These are phyloP conservation scores for Neotragus moschatus DNA, from an alignment of 2,113 vertebrate genomes.

Conservation along the genomic window DNA sequence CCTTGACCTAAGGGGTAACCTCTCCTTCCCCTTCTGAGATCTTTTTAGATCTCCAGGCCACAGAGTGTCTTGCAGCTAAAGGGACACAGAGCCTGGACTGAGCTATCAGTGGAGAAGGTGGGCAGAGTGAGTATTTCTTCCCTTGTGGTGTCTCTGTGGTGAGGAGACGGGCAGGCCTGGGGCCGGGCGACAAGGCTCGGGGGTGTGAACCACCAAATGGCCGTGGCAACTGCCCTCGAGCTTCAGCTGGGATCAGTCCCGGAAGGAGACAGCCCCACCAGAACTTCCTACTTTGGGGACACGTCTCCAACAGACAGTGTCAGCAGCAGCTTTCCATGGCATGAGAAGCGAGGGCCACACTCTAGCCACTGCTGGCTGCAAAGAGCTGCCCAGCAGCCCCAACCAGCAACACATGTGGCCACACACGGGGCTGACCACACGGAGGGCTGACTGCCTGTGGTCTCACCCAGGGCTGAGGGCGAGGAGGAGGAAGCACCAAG, in stretches of 20 bases:
- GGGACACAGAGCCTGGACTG: neutral
- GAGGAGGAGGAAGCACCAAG: too few relatives aligned
- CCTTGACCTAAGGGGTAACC: neutral
- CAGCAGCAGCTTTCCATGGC: too few relatives aligned
- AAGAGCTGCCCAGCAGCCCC: neutral
- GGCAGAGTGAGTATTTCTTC: neutral
- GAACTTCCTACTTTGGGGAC: neutral
- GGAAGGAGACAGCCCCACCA: neutral
- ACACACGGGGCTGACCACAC: fast-evolving
- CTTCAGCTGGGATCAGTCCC: neutral
- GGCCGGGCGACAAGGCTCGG: neutral
- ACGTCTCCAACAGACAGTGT: neutral
- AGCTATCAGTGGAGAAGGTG: neutral
- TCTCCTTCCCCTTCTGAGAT: neutral
- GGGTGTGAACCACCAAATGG: neutral
- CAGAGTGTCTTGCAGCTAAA: neutral
- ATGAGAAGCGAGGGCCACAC: neutral
- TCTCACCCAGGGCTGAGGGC: neutral
- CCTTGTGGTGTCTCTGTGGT: neutral
- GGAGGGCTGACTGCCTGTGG: fast-evolving
- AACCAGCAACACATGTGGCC: neutral
- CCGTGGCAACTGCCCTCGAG: neutral
- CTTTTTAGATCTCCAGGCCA: neutral
- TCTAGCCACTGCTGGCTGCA: neutral
- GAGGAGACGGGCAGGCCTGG: neutral